These are phyloP conservation scores for Psilanteris sp. DNA, from an alignment of 1,140 invertebrate genomes.

Conservation along the genomic window DNA sequence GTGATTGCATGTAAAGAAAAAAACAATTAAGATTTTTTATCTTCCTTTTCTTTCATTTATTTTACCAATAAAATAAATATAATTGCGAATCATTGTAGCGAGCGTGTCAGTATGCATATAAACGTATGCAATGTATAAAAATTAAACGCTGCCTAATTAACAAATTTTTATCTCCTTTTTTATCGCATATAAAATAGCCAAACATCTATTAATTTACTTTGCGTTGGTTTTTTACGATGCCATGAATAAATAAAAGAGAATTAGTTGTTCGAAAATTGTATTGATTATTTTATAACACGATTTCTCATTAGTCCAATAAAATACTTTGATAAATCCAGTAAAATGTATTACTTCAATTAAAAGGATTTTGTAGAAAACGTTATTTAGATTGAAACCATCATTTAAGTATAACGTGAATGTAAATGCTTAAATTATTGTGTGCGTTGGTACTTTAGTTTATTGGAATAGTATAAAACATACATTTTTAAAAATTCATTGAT, in stretches of 20 bases:
- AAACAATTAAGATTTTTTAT: no score
- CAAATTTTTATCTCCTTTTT: constrained; percentile 1
- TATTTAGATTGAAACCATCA: constrained; percentile 7
- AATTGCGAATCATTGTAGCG: no score
- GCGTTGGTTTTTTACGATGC: not conserved
- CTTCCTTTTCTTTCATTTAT: no score
- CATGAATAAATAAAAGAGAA: constrained; percentile 24
- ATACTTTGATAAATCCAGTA: constrained; percentile 35
- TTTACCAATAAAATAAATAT: no score
- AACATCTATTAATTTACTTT: constrained; percentile 6
- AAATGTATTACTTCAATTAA: constrained; percentile 52
- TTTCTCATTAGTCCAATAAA: constrained; percentile 33
- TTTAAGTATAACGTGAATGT: constrained; percentile 23
- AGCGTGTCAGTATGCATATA: no score
- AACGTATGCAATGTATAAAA: no score
- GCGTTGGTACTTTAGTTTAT: no score
- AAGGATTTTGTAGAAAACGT: constrained; percentile 37
- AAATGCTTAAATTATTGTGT: constrained; percentile 37
- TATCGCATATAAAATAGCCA: not conserved
- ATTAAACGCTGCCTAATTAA: constrained; percentile 12
- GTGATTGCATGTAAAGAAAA: no score
- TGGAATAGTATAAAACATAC: no score
- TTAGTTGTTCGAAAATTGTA: constrained; percentile 18
- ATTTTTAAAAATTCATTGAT: no score
- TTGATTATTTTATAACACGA: constrained; percentile 32